These are phyloP conservation scores for Drosophila rufa DNA, from an alignment of 1,140 invertebrate species.

Conservation along the genomic window DNA sequence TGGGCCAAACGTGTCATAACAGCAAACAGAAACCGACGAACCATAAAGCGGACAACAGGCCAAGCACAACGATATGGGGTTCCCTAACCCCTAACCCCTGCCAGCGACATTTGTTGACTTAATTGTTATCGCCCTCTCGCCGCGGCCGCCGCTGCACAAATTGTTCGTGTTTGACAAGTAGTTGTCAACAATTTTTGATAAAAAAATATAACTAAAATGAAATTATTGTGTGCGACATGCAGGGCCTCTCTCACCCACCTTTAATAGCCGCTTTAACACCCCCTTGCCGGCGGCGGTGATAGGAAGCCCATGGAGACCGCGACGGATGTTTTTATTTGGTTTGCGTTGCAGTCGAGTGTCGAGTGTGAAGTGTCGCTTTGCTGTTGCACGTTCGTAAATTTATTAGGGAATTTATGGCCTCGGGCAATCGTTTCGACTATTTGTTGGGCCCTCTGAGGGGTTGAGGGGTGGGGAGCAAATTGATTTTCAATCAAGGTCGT, in stretches of 20 bases:
- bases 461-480: conserved; percentile 40
- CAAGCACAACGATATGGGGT: conserved; percentile 61
- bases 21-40: conserved; percentile 68
- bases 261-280: conserved; percentile 3
- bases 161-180: conserved; percentile 81
- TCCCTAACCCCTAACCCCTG: conserved; percentile 12
- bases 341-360: conserved; percentile 38
- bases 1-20: conserved; percentile 69
- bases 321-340: conserved; percentile 69
- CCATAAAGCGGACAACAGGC: conserved; percentile 67
- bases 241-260: neutral
- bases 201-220: conserved; percentile 27
- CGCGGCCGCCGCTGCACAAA: conserved; percentile 60
- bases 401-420: conserved; percentile 69
- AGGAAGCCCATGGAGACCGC: conserved; percentile 4
- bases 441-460: conserved; percentile 29
- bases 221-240: conserved; percentile 66
- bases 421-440: conserved; percentile 54
- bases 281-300: neutral
- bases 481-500: conserved; percentile 72
- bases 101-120: conserved; percentile 63
- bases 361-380: neutral
- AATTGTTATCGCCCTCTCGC: conserved; percentile 69
- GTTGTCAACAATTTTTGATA: conserved; percentile 75
- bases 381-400: conserved; percentile 53